Evolutionary conservation across 2,797 vertebrate species (phyloP), one percentile per base, ranked within the genome.

Genomic region (Apogon talboti): DNA sequence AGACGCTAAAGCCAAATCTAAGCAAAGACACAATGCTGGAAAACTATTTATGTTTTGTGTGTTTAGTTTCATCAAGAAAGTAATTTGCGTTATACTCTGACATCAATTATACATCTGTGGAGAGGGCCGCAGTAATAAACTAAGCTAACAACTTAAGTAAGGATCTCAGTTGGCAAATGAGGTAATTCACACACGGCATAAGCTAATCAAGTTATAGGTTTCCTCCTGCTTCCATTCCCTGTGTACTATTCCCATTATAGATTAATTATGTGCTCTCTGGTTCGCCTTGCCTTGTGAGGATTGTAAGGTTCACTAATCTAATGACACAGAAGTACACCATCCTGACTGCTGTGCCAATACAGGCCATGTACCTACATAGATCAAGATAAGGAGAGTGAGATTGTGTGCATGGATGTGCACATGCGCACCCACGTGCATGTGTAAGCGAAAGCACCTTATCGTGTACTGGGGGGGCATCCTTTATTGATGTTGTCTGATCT

Each of bases 281-380:
- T 56, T 47, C 24, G 16, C 41, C 61, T 45, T n/a, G 54, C 30
- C 54, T 74, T 40, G 40, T 9, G 8, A 41, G 38, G 48, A 63
- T 43, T 47, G 45, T 42, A 52, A 51, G 58, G 67, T 73, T 66
- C 71, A 72, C 58, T 71, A 63, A 76, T 87, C 79, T 85, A 79
- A 72, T 81, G 66, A 86, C 55, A 78, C 76, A 43, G 67, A 8
- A 68, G 59, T 38, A 37, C 68, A 72, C 16, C 18, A 40, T 42
- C 8, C 68, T 49, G 71, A 64, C 83, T 71, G 75, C 50, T 49
- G 51, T 69, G 82, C 71, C 83, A 72, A 82, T 83, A 82, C 38
- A 82, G 76, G 76, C 78, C 79, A 19, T 84, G 86, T 77, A 64
- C 69, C 47, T 78, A 71, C 72, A 88, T 52, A 74, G 78, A 88